Base-by-base conservation (phyloP, 2,113 vertebrate species). In the Pelecanoides urinatrix region DNA sequence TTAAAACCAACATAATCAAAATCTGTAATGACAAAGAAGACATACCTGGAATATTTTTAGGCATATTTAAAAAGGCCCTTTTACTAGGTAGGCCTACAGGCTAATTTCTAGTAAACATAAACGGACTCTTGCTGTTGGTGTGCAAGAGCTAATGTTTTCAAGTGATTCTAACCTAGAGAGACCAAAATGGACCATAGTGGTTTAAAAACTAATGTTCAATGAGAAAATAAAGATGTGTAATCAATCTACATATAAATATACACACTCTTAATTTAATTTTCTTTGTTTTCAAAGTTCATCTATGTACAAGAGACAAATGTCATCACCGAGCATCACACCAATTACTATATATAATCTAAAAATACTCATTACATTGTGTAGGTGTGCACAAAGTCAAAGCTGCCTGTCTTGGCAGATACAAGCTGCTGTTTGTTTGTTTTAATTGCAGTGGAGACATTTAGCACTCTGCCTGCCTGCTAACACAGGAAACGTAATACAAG, bases 371-470 rank as follows among this genome's bases (percentile, higher is more conserved):
- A 30, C 44, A 21, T 70, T 62, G 14, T 36, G 81, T 82, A 86
- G 71, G 62, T 23, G 6, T 73, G 53, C 55, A 82, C 50, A 34
- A 53, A 92, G 73, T 61, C 91, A 87, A 76, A 94, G 56, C 58
- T 82, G 55, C 56, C 79, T 91, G 45, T 47, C 50, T 71, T 79
- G 79, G 86, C 92, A 94, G 53, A 56, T 85, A 74, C 63, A 67
- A 90, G 89, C 55, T 93, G 91, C n/a, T 94, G 75, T 92, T 95
- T 96, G 47, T 95, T 88, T 92, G 53, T 89, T 96, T 97, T 90
- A 95, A 94, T 97, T 95, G 84, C 91, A 91, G 77, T 53, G 73
- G 36, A 92, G 85, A 65, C 53, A 76, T 91, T 95, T 91, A 95
- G 65, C 68, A 83, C 71, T 34, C 9, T 88, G 88, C 49, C 74